Evolutionary conservation across 92 coral and sea anemone genomes (phyloP), one percentile per base, ranked within the genome.

Genomic region (Umimayanthus kanabou): DNA sequence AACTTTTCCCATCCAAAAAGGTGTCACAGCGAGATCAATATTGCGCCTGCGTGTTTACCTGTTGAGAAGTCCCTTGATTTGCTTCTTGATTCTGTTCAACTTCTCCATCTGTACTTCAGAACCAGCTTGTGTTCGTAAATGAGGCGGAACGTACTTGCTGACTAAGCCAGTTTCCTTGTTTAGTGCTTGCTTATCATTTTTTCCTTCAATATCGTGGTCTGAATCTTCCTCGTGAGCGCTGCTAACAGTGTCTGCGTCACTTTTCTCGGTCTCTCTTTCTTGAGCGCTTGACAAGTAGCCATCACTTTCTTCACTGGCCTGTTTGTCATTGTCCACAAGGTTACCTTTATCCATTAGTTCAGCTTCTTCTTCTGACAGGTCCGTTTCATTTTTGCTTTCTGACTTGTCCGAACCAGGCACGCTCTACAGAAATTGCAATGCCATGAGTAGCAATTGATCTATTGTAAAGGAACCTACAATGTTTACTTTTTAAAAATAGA

Each of bases 41-140:
- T n/a, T 10, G 10, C 26, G 30, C 80, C n/a, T 9, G 22, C 73
- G 23, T 43, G 6, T n/a, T 39, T 92, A 95, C 99, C 96, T 93
- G 94, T 97, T 97, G 6, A 97, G 90, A 22, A 91, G 94, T 39
- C 99, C 99, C 73, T 97, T 97, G 64, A 97, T 88, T 88, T 94
- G 98, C n/a, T 91, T 88, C 87, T 80, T 92, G 39, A 93, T 74
- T 86, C 93, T 91, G 79, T 82, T 73, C 53, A 93, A 72, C 72
- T 88, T 94, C 82, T 95, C 94, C 50, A 80, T 64, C 26, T 92
- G 87, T 26, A 80, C 78, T 22, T 76, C 90, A 57, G 87, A 84
- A 29, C 77, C 88, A 14, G 33, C 87, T 67, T 91, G 73, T 29
- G 71, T 88, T 73, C 98, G 89, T 88, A 93, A 84, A 77, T 97